phyloP scores from a whole-genome alignment of 2,797 vertebrate species.

The Dicrostonyx torquatus region DNA sequence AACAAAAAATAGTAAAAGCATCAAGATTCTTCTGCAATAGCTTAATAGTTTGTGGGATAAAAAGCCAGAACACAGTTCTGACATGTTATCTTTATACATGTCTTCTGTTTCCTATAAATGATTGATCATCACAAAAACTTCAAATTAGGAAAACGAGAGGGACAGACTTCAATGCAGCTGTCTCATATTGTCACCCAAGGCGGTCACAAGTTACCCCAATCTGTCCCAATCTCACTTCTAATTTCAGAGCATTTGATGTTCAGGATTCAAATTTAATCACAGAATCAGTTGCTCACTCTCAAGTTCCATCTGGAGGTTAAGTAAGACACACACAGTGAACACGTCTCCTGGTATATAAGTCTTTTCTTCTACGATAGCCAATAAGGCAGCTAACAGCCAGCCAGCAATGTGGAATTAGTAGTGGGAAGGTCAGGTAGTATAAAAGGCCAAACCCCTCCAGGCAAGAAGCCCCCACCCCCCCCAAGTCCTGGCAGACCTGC shows the following conservation, averaged over 20 bases:
- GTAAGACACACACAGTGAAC: not conserved
- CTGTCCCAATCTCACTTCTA: conserved; percentile 36
- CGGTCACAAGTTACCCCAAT: conserved; percentile 37
- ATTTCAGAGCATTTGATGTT: conserved; percentile 43
- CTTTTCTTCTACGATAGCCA: conserved; percentile 40
- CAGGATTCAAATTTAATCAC: conserved; percentile 53
- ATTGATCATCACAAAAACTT: conserved; percentile 51
- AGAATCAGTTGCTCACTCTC: conserved; percentile 43
- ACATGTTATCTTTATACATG: conserved; percentile 10
- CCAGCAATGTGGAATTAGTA: conserved; percentile 68
- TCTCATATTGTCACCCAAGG: conserved; percentile 4
- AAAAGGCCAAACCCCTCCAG: conserved; percentile 69
- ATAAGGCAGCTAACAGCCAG: conserved; percentile 56
- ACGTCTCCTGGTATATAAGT: not conserved
- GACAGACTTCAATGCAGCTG: conserved; percentile 25
- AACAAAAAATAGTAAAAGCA: not conserved
- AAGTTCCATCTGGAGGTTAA: conserved; percentile 1
- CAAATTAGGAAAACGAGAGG: conserved; percentile 41
- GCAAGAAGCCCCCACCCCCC: conserved; percentile 59
- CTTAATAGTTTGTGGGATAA: conserved; percentile 7
- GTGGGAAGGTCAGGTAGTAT: conserved; percentile 75
- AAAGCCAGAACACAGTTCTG: not conserved
- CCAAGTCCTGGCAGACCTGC: conserved; percentile 63
- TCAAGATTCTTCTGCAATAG: conserved; percentile 41
- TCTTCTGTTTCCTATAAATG: conserved; percentile 15